A percentile compares a stretch with the other conserved stretches of the same genome.
Evolutionary conservation across 2,888 invertebrate species (phyloP).

Genomic region (Ditylenchus weischeri): DNA sequence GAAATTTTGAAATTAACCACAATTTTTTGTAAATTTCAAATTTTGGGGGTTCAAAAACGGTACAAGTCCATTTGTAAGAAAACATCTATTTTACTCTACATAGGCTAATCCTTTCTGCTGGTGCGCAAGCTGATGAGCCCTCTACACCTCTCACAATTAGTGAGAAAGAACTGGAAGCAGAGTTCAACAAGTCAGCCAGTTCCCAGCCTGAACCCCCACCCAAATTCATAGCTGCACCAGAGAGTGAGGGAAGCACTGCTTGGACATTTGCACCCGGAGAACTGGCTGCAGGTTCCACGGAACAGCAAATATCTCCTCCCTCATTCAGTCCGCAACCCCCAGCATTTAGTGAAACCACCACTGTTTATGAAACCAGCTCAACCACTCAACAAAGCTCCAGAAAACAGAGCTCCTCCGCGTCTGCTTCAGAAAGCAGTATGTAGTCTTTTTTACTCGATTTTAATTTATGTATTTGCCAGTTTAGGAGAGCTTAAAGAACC

Average conservation of each 20-base stretch:
- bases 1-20: no score
- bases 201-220: constrained; percentile 9
- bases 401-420: no score
- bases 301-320: constrained; percentile 4
- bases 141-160: constrained; percentile 36
- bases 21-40: no score
- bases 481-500: no score
- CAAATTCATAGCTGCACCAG: constrained; percentile 2
- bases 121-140: constrained; percentile 1
- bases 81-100: not conserved
- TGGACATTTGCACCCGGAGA: constrained; percentile 4
- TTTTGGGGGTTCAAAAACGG: no score
- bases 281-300: not conserved
- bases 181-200: constrained; percentile 15
- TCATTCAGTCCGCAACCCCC: constrained; percentile 4
- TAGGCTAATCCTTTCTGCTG: constrained; percentile 14
- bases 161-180: constrained; percentile 33
- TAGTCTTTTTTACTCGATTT: no score
- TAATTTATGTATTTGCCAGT: no score
- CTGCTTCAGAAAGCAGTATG: no score
- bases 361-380: no score
- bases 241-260: not conserved
- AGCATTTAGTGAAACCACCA: no score
- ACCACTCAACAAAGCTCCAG: no score
- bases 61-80: no score